Conservation (phyloP, 2,113 vertebrate genomes). For the Crocuta crocuta region DNA sequence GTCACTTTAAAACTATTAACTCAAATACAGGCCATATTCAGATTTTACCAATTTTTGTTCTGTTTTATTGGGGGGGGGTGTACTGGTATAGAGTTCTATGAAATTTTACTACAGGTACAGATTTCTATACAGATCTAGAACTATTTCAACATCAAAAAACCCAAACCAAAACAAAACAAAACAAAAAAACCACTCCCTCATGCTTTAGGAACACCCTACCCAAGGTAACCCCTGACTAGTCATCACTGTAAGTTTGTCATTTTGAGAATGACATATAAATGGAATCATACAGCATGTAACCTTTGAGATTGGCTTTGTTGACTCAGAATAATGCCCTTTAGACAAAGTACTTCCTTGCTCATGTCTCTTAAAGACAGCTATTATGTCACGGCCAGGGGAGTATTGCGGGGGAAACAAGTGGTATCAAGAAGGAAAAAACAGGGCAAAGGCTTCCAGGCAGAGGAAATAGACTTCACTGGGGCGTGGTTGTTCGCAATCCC, state of each 20-base stretch:
- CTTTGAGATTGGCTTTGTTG: not conserved
- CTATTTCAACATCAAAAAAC: not conserved
- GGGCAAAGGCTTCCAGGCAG: too few relatives aligned
- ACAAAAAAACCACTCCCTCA: not conserved
- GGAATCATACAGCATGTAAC: not conserved
- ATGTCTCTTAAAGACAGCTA: not conserved
- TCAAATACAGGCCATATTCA: not conserved
- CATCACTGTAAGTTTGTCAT: not conserved
- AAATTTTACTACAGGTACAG: not conserved
- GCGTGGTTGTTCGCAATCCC: conserved; percentile 20
- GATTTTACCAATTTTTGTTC: not conserved
- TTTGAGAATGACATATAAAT: not conserved
- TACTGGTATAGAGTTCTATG: not conserved
- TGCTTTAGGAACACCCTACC: not conserved
- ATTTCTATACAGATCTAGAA: not conserved
- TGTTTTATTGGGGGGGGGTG: not conserved
- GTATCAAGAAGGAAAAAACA: not conserved
- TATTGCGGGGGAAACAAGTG: not conserved
- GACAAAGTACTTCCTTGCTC: conserved; percentile 1
- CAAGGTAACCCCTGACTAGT: not conserved
- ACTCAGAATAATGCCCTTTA: not conserved
- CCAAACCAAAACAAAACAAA: too few relatives aligned
- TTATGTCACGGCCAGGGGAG: not conserved
- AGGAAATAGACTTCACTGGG: not conserved
- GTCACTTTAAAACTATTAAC: not conserved